phyloP scores from a whole-genome alignment of 2,113 vertebrate genomes.

The Ophthalmotilapia sp. region DNA sequence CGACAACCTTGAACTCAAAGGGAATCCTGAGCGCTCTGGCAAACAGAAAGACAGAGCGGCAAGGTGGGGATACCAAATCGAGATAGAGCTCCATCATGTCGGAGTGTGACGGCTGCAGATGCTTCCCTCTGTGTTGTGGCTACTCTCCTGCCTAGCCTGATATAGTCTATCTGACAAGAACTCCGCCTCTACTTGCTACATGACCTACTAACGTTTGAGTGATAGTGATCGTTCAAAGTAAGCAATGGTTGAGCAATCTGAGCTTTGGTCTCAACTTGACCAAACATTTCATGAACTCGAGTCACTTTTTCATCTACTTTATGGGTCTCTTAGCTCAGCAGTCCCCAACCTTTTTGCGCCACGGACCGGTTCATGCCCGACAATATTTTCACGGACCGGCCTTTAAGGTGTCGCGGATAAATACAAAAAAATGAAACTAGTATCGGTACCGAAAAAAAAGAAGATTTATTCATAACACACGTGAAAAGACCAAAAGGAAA shows the following conservation, averaged over 20 bases:
- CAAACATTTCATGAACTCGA: slow-evolving; percentile 30
- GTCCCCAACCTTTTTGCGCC: background rate
- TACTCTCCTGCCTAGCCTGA: background rate
- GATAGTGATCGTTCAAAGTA: slow-evolving; percentile 27
- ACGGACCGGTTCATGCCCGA: background rate
- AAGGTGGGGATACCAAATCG: slow-evolving; percentile 81
- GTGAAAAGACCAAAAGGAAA: background rate
- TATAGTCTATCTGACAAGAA: background rate
- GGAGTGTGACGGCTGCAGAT: background rate
- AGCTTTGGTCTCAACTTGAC: slow-evolving; percentile 3
- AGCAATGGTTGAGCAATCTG: background rate
- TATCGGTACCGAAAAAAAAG: background rate
- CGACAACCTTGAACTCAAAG: slow-evolving; percentile 73
- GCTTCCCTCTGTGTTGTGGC: background rate
- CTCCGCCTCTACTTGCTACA: slow-evolving; percentile 8
- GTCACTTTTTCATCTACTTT: background rate
- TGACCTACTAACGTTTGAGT: background rate
- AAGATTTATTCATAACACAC: background rate
- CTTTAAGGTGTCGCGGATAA: background rate
- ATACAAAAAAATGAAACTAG: background rate
- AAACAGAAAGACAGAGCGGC: slow-evolving; percentile 79
- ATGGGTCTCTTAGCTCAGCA: background rate
- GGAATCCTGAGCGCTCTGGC: slow-evolving; percentile 74
- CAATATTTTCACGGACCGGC: rapidly evolving
- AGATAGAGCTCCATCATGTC: slow-evolving; percentile 76